Conservation (phyloP, 2,113 vertebrate species). For the Emydura subglobosa region DNA sequence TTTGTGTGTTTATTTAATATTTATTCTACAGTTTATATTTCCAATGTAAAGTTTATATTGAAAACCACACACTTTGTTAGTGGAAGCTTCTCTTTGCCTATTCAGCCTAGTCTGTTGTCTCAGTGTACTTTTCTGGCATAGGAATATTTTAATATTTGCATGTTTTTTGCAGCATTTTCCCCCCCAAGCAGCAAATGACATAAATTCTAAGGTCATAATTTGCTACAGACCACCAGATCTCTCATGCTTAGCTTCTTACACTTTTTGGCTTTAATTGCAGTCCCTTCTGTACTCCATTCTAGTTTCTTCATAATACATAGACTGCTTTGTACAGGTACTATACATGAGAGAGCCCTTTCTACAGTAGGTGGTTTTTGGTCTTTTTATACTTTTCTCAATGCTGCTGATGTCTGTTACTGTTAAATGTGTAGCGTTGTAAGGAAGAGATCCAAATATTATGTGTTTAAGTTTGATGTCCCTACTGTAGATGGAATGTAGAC, state of each 20-base stretch:
- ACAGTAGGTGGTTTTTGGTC: conserved; percentile 82
- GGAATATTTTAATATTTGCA: conserved; percentile 70
- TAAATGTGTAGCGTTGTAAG: conserved; percentile 76
- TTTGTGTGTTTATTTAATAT: conserved; percentile 63
- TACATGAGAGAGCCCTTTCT: conserved; percentile 80
- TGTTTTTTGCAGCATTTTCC: conserved; percentile 53
- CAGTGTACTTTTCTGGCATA: conserved; percentile 66
- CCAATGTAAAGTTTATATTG: conserved; percentile 68
- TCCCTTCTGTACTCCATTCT: conserved; percentile 48
- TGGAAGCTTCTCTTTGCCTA: conserved; percentile 64
- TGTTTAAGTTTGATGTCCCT: conserved; percentile 82
- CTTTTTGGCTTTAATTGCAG: conserved; percentile 59
- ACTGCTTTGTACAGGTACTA: conserved; percentile 76
- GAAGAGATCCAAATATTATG: conserved; percentile 75
- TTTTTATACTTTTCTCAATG: conserved; percentile 85
- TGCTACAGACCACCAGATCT: background rate
- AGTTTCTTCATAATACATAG: conserved; percentile 44
- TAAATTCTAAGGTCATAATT: conserved; percentile 37
- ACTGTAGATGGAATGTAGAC: conserved; percentile 78
- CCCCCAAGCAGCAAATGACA: conserved; percentile 18
- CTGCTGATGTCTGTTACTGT: conserved; percentile 78
- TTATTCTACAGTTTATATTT: conserved; percentile 67
- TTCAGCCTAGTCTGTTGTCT: conserved; percentile 61
- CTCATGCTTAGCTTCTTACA: conserved; percentile 57
- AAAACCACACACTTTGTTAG: conserved; percentile 51